These are phyloP conservation scores for Epinotia ramella DNA, from an alignment of 2,888 invertebrate genomes.

Conservation along the genomic window DNA sequence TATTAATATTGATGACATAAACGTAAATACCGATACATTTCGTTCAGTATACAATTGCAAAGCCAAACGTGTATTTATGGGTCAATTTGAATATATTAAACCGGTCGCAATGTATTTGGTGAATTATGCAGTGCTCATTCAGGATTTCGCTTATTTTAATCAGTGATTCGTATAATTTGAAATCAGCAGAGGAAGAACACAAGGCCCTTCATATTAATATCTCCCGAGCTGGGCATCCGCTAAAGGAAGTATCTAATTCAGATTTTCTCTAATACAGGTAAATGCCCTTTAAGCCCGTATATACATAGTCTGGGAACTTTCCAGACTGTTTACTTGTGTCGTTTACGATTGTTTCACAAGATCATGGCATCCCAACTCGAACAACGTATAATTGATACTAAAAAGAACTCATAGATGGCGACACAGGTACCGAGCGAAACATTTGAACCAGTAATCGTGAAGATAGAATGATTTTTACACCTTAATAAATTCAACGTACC, in stretches of 20 bases:
- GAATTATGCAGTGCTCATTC: constrained; percentile 17
- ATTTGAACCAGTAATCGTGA: too few relatives aligned
- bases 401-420: too few relatives aligned
- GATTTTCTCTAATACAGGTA: constrained; percentile 33
- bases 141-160: constrained; percentile 26
- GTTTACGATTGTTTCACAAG: constrained; percentile 2
- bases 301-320: constrained; percentile 21
- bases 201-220: constrained; percentile 45
- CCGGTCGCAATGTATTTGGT: neutral
- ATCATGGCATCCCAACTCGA: too few relatives aligned
- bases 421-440: too few relatives aligned
- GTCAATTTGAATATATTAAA: constrained; percentile 8
- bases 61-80: constrained; percentile 10
- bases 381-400: too few relatives aligned
- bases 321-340: constrained; percentile 9
- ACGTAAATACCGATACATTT: constrained; percentile 10
- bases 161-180: constrained; percentile 23
- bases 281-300: neutral
- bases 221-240: constrained; percentile 42
- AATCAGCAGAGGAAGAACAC: constrained; percentile 40
- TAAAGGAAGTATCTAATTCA: constrained; percentile 40
- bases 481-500: too few relatives aligned
- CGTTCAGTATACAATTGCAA: constrained; percentile 12
- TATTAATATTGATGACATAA: constrained; percentile 21
- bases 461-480: too few relatives aligned